Evolutionary conservation across 2,113 vertebrate species (phyloP), one percentile per base, ranked within the genome.

Genomic region (Melierax canorus): DNA sequence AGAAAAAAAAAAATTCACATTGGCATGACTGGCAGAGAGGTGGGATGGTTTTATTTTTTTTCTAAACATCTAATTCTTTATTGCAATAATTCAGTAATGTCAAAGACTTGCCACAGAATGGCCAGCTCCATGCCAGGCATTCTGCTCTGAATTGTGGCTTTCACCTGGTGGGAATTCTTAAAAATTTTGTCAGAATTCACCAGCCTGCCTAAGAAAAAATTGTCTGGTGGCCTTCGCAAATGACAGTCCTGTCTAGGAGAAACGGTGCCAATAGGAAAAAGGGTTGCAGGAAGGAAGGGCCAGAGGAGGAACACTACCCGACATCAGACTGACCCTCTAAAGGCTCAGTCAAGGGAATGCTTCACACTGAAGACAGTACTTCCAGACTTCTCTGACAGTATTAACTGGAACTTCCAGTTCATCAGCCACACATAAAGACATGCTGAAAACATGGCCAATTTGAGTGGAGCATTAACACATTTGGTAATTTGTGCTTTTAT

Each of bases 371-470:
- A 83, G 85, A 38, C 71, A 56, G 18, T 0, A 38, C 38, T 29
- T 76, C 88, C 90, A 80, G 78, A 39, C 59, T 50, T 23, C 88
- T 73, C 63, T 41, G 75, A 67, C 88, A 84, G 46, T 1, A n/a
- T 94, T 96, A 97, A 95, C 86, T 80, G 76, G 75, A 86, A 56
- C 88, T 94, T 96, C 89, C 84, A 87, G 89, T 51, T 93, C 84
- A 93, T 43, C 90, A 91, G 66, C 36, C 51, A 59, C 34, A 86
- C 63, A 83, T 6, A 94, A 93, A 94, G 92, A 34, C 46, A 13
- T 0, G 16, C 59, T 86, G 92, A 66, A 84, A 90, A 86, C 76
- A 39, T 0, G 60, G 72, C 59, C 60, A 71, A 7, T 64, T 15
- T 2, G 59, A 88, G 94, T 7, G 43, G 29, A 76, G 86, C 82